Evolutionary conservation across 2,888 invertebrate species (phyloP), one percentile per base, ranked within the genome.

Genomic region (Drosophila emarginata): DNA sequence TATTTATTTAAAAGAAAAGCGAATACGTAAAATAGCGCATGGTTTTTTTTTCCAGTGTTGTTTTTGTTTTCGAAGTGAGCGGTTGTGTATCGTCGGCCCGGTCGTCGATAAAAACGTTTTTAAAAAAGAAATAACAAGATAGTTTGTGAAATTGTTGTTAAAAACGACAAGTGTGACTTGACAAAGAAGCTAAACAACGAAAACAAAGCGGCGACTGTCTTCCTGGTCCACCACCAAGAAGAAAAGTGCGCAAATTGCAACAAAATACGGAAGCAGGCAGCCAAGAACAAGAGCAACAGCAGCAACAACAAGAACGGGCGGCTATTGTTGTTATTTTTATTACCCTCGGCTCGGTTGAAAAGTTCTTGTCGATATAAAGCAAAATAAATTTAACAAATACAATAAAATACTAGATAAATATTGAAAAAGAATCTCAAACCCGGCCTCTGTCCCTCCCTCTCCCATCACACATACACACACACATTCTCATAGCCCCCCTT

Each of bases 201-300:
- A 73, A 64, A 74, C 59, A 79, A 77, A 74, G 64, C 66, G 61
- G 53, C 54, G 56, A 54, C 79, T 69, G 78, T 77, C 82, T 82
- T 82, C 85, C 82, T 72, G 74, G 68, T 39, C 52, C 74, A 18
- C 72, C 62, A 57, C 26, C 62, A 72, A 76, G 70, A 74, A 75
- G 57, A 66, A 70, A 66, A 79, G 77, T 75, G 84, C 64, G 67
- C 72, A 76, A 69, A 80, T 73, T 73, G 84, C 84, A 73, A 72
- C 67, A 72, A 83, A 78, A 79, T 74, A 81, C 81, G 81, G 81
- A 81, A 81, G 72, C 67, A 84, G 18, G 28, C 32, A 70, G 72
- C 63, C 32, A 32, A 32, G 32, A 32, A 32, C 11, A 64, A 50
- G 54, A 74, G 61, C 15, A 15, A 32, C 51, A 71, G 68, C 56